Base-by-base conservation (phyloP, 1,140 invertebrate species). In the Rhagoletis zephyria region DNA sequence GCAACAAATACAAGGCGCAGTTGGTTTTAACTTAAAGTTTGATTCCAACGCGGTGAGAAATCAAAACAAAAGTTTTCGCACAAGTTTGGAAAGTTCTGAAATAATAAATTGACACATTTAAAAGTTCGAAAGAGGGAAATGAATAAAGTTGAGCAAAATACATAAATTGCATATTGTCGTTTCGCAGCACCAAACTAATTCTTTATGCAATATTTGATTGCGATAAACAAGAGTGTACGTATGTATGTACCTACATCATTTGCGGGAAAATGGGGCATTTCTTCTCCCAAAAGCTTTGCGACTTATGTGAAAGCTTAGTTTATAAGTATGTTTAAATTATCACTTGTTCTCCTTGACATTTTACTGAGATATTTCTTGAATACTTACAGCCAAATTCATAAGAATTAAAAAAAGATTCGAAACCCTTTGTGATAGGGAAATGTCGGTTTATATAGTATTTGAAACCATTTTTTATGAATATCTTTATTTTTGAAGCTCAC, bases 101-200 rank as follows among this genome's bases (percentile, higher is more conserved):
- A 86, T 86, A 86, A 86, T 86, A 86, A 86, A 86, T 86, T 86
- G 85, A 86, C 85, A 86, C 85, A 86, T 86, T 85, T 86, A 65
- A 86, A 86, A 81, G 74, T 81, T 81, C 48, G 48, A 56, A 81
- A 81, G 48, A 48, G 48, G 74, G 74, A 81, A 81, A 81, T 56
- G 74, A 81, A 81, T 81, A 81, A 81, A 81, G 74, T 81, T 81
- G n/a, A 6, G 7, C 48, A 51, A 81, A 81, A 14, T 48, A 81
- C 16, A 81, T 56, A 81, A 81, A 51, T 81, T 81, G 16, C 74
- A 56, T 56, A 56, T 81, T 81, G 74, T 16, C 40, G 42, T 45
- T 45, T 74, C 42, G 40, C 4, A 48, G 67, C 4, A 16, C 42
- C 14, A 48, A 74, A 74, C 67, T 74, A 74, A 45, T 45, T 40